These are phyloP conservation scores for Leptinotarsa tumamoca DNA, from an alignment of 2,888 invertebrate species.

Conservation along the genomic window DNA sequence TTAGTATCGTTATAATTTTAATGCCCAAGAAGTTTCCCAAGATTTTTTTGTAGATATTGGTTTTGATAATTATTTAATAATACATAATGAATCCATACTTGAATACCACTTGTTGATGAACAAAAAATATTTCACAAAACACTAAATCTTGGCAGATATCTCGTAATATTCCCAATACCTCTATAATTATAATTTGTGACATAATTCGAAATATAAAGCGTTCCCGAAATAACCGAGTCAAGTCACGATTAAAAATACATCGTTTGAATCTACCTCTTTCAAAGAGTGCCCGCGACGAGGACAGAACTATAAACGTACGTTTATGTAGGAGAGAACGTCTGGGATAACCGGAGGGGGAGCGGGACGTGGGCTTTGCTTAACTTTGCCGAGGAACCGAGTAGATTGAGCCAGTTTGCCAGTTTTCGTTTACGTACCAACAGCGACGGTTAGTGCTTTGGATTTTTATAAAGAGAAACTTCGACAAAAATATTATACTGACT, in stretches of 20 bases:
- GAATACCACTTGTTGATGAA: slow-evolving; percentile 2
- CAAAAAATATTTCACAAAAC: slow-evolving; percentile 3
- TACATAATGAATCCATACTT: not conserved
- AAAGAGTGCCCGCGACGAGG: slow-evolving; percentile 24
- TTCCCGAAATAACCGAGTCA: slow-evolving; percentile 55
- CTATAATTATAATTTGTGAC: slow-evolving; percentile 49
- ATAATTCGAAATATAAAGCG: slow-evolving; percentile 52
- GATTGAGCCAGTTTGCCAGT: slow-evolving; percentile 51
- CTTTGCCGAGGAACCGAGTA: slow-evolving; percentile 50
- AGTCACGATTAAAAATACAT: slow-evolving; percentile 41
- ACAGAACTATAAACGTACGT: slow-evolving; percentile 28
- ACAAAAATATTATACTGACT: not conserved
- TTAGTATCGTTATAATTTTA: too few relatives aligned
- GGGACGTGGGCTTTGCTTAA: slow-evolving; percentile 52
- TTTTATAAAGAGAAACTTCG: not conserved
- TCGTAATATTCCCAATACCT: slow-evolving; percentile 19
- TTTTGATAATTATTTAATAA: not conserved
- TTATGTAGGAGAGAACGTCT: slow-evolving; percentile 33
- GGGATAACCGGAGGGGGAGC: slow-evolving; percentile 43
- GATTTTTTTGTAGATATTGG: not conserved
- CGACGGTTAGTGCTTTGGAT: slow-evolving; percentile 44
- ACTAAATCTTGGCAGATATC: slow-evolving; percentile 15
- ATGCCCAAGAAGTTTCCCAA: too few relatives aligned
- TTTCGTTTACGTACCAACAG: slow-evolving; percentile 37
- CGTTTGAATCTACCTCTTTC: slow-evolving; percentile 23